These are phyloP conservation scores for Temnothorax nylanderi DNA, from an alignment of 1,140 invertebrate species.

Conservation along the genomic window DNA sequence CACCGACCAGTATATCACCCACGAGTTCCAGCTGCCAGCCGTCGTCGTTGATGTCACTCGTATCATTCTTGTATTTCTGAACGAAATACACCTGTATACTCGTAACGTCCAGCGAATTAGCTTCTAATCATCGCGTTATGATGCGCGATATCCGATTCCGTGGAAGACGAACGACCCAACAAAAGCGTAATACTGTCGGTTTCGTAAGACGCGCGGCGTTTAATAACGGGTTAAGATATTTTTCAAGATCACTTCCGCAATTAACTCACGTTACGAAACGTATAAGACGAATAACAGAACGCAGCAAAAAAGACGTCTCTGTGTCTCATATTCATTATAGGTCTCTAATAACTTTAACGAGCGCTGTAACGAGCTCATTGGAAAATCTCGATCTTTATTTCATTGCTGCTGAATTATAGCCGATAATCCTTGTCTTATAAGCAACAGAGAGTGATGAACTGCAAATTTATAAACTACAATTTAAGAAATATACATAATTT, in stretches of 20 bases:
- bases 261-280: background rate
- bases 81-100: background rate
- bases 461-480: background rate
- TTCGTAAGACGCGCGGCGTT: background rate
- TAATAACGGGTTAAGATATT: background rate
- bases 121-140: background rate
- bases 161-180: background rate
- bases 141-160: background rate
- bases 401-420: background rate
- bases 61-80: background rate
- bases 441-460: background rate
- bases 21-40: too few species aligned
- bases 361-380: background rate
- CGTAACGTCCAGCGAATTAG: background rate
- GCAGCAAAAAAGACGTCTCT: background rate
- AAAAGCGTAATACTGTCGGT: background rate
- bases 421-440: background rate
- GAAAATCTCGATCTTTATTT: background rate
- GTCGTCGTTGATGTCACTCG: background rate
- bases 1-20: background rate
- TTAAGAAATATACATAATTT: background rate
- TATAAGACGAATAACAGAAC: background rate
- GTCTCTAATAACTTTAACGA: background rate
- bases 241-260: background rate
- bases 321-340: background rate